Evolutionary conservation across 1,140 invertebrate species (phyloP).

Genomic region (Neotoxoptera formosana): DNA sequence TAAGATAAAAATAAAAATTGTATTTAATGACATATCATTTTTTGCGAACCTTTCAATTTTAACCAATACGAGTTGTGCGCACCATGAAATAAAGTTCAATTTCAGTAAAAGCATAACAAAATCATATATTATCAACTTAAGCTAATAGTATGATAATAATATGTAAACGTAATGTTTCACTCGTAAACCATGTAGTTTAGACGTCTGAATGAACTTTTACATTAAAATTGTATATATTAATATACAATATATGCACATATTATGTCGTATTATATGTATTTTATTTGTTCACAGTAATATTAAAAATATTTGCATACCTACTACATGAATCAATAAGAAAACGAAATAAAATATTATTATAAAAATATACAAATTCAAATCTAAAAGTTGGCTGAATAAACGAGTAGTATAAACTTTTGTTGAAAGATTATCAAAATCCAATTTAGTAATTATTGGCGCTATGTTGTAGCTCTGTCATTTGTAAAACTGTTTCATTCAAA

Average conservation of each 20-base stretch:
- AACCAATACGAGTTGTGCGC: background rate
- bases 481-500: no score
- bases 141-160: background rate
- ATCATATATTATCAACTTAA: background rate
- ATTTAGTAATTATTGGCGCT: no score
- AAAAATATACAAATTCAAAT: background rate
- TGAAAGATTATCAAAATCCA: background rate
- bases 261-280: background rate
- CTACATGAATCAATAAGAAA: background rate
- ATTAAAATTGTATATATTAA: background rate
- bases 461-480: no score
- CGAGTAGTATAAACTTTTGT: background rate
- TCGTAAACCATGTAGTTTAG: background rate
- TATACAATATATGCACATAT: background rate
- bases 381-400: background rate
- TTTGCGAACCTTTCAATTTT: background rate
- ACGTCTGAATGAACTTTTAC: background rate
- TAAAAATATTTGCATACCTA: background rate
- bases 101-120: background rate
- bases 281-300: background rate
- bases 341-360: background rate
- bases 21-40: background rate
- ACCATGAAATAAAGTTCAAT: background rate
- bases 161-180: constrained; percentile 1
- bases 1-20: background rate